Evolutionary conservation across 1,140 invertebrate genomes (phyloP), one percentile per base, ranked within the genome.

Genomic region (Sitodiplosis mosellana): DNA sequence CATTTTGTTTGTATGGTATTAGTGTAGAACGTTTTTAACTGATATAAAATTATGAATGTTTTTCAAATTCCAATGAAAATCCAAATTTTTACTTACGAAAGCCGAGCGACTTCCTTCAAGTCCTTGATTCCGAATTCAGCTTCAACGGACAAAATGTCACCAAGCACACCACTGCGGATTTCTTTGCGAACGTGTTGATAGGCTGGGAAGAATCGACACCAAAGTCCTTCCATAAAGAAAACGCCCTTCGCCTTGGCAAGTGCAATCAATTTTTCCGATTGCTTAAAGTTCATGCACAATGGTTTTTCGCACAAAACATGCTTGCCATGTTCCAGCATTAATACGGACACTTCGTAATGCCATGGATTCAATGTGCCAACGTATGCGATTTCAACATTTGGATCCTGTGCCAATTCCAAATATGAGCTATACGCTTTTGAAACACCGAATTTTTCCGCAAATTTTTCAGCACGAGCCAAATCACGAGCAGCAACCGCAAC

Each of bases 261-360:
- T 20, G 70, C 62, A 19, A 83, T 69, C 4, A 86, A 58, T 48
- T 75, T 68, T 51, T 70, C 69, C 0, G 78, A 76, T 59, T 84
- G 72, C 50, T 75, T 73, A 21, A 72, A 55, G 48, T 77, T 82
- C 66, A 87, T 68, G 20, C 77, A 77, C 56, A 90, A 63, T 1
- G 87, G 83, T 55, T 89, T 90, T 60, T 91, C 87, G 59, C 83
- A 85, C 5, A 91, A 59, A 14, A 90, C 80, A 55, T 83, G 77
- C 65, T 90, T 90, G 20, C 79, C 79, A 52, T 75, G 68, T 45
- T 79, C 71, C 47, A 90, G 60, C 72, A 87, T 79, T 56, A 84
- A 54, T 58, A 80, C 78, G 27, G 73, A 72, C 33, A 83, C 59
- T 45, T 75, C 67, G 52, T 75, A 75, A 62, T 90, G 87, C 45